A percentile compares a stretch with the other conserved stretches of the same genome.
phyloP scores from a whole-genome alignment of 2,888 invertebrate species.

The Drosophila borealis region DNA sequence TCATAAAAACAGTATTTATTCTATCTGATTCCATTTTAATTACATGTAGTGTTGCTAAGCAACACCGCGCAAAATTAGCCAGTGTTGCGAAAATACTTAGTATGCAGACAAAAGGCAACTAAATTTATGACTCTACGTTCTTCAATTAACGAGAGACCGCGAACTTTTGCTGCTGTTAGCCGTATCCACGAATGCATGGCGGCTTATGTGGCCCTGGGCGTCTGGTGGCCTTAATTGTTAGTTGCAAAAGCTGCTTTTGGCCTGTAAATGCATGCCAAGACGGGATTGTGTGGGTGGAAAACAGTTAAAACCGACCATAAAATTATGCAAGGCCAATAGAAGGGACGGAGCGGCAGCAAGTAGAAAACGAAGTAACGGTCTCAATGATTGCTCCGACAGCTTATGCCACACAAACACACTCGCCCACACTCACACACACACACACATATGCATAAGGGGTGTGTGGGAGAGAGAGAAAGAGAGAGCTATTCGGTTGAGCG shows the following conservation, averaged over 20 bases:
- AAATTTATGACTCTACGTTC: not conserved
- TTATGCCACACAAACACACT: slow-evolving; percentile 14
- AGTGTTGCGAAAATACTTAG: slow-evolving; percentile 21
- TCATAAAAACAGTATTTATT: slow-evolving; percentile 6
- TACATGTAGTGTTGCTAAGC: slow-evolving; percentile 14
- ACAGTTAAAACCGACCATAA: slow-evolving; percentile 32
- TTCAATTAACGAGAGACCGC: slow-evolving; percentile 13
- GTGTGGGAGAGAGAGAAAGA: not conserved
- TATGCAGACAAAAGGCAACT: slow-evolving; percentile 7
- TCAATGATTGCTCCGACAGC: slow-evolving; percentile 45
- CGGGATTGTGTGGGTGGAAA: not conserved
- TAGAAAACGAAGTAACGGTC: slow-evolving; percentile 39
- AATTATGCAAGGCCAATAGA: slow-evolving; percentile 40
- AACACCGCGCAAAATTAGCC: slow-evolving; percentile 2
- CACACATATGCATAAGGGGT: slow-evolving; percentile 6
- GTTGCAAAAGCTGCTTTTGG: slow-evolving; percentile 25
- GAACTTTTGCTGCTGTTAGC: not conserved
- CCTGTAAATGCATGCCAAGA: slow-evolving; percentile 28
- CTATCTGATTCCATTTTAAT: slow-evolving; percentile 14
- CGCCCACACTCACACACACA: slow-evolving; percentile 12
- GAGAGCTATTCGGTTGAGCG: slow-evolving; percentile 28
- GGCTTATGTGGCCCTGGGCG: not conserved
- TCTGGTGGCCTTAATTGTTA: slow-evolving; percentile 30
- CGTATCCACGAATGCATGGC: not conserved
- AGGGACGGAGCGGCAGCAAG: slow-evolving; percentile 19